Conservation (phyloP, 2,113 vertebrate species). For the Trematomus loennbergii region DNA sequence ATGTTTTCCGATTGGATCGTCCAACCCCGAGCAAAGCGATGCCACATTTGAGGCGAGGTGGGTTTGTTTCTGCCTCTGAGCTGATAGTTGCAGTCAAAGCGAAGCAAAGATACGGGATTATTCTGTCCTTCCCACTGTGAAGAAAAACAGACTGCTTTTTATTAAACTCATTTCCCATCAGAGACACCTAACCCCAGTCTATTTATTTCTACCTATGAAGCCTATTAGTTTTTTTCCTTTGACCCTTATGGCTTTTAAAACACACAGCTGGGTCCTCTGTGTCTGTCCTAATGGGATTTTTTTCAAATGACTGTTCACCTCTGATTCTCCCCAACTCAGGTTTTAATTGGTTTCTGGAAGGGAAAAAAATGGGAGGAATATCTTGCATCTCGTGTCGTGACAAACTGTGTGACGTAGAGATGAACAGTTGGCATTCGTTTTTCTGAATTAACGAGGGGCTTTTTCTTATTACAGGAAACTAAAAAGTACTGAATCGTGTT, state of each 20-base stretch:
- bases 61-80: conserved; percentile 67
- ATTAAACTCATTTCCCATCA: conserved; percentile 72
- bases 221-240: conserved; percentile 59
- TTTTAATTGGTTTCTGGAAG: conserved; percentile 65
- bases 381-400: conserved; percentile 41
- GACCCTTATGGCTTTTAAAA: conserved; percentile 59
- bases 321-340: conserved; percentile 46
- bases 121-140: conserved; percentile 54
- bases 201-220: conserved; percentile 70
- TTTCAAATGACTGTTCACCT: conserved; percentile 57
- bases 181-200: conserved; percentile 60
- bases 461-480: no score
- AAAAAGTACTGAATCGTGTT: no score
- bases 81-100: conserved; percentile 70
- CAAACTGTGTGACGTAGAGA: conserved; percentile 40
- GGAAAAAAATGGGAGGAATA: conserved; percentile 18
- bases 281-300: conserved; percentile 71
- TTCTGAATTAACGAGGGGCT: no score
- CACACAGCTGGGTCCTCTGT: conserved; percentile 57
- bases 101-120: conserved; percentile 21
- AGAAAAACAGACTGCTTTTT: conserved; percentile 60
- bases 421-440: conserved; percentile 44
- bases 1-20: conserved; percentile 71
- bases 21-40: conserved; percentile 51
- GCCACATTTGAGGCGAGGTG: conserved; percentile 61